These are phyloP conservation scores for Ceyx cyanopectus DNA, from an alignment of 2,113 vertebrate species.

Conservation along the genomic window DNA sequence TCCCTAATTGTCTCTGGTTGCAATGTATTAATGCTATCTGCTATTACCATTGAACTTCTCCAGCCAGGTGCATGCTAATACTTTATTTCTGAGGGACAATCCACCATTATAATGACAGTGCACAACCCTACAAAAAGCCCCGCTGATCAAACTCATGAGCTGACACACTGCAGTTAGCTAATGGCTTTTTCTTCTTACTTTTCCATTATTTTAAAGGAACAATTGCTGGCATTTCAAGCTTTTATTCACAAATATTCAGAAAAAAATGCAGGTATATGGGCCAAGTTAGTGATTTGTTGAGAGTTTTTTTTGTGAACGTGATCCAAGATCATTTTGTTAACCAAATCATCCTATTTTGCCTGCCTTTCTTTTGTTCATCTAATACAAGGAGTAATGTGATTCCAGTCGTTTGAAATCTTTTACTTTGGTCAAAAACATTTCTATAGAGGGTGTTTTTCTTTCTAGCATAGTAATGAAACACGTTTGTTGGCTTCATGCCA, in stretches of 20 bases:
- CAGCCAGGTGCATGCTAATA: background rate
- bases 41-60: background rate
- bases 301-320: background rate
- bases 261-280: background rate
- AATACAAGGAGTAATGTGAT: background rate
- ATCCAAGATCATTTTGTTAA: background rate
- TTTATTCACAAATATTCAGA: background rate
- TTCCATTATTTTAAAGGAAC: background rate
- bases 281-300: background rate
- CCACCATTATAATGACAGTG: background rate
- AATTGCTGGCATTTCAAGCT: background rate
- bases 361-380: background rate
- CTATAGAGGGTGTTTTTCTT: background rate
- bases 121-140: background rate
- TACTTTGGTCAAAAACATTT: background rate
- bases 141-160: background rate
- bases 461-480: slow-evolving; percentile 37
- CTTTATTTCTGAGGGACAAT: slow-evolving; percentile 30
- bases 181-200: background rate
- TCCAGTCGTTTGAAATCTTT: background rate
- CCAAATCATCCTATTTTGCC: background rate
- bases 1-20: background rate
- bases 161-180: slow-evolving; percentile 10
- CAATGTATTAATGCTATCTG: background rate
- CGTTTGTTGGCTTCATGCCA: background rate